Base-by-base conservation (phyloP, 2,888 invertebrate species). In the Apodemia duryi region DNA sequence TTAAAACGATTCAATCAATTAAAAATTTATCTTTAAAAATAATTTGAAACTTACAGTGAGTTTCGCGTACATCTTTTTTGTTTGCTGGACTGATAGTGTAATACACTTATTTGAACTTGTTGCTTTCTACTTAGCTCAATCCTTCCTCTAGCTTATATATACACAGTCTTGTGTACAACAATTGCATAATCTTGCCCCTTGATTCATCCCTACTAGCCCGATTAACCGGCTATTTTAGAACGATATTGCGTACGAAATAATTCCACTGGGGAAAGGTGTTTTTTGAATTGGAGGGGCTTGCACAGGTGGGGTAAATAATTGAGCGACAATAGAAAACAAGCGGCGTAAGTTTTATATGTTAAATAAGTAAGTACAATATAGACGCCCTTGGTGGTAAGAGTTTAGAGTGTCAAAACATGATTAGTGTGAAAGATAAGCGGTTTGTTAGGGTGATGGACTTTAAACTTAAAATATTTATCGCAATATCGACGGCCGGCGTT, bases 41-140 rank as follows among this genome's bases (percentile, higher is more conserved):
- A 35, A 13, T 54, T 52, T 62, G 61, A 66, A 67, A 87, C 91
- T 91, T 85, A 91, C 91, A 82, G 91, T 86, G 84, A 91, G 83
- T 85, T 89, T 89, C 71, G 91, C 84, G 91, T 88, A 88, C 91
- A 91, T 91, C 80, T 85, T 90, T 84, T 78, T 46, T 75, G 71
- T 75, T 80, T 75, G 90, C 90, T 90, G 90, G 89, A 88, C 85
- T 88, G 89, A 87, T 83, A 78, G 75, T 74, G 73, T 80, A 74
- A 76, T 79, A 82, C 83, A 83, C 83, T 84, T 81, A 77, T 79
- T 73, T 77, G 80, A 80, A 70, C 81, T 85, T 82, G 77, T 75
- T 87, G 81, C 85, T 88, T 86, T 88, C 84, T 88, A 81, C 81
- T 82, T 78, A 76, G 70, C 77, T 75, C 72, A 72, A 77, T 76